Evolutionary conservation across 1,140 invertebrate species (phyloP).

Genomic region (Mactra quadrangularis): DNA sequence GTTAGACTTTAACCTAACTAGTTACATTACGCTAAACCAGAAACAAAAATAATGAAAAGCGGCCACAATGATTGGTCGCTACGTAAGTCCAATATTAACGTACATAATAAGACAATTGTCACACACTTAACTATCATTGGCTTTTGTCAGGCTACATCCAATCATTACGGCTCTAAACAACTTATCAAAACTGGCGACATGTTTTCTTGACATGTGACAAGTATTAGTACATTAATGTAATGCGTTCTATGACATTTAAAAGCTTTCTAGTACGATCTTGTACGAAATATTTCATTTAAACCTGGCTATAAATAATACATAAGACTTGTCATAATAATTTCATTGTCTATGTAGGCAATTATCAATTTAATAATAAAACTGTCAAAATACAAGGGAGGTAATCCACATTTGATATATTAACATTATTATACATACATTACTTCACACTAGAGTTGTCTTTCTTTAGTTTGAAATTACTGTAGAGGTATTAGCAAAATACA

Average conservation of each 20-base stretch:
- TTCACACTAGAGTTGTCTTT: too few species aligned
- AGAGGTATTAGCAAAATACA: too few species aligned
- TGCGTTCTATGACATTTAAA: not conserved
- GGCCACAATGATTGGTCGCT: not conserved
- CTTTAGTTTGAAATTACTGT: too few species aligned
- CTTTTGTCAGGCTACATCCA: not conserved
- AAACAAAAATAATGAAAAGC: not conserved
- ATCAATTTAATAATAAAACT: not conserved
- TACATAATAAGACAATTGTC: not conserved
- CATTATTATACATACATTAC: too few species aligned
- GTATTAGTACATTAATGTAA: slow-evolving; percentile 4
- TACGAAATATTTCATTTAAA: slow-evolving; percentile 26
- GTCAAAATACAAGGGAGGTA: slow-evolving; percentile 1
- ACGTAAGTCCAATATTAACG: not conserved
- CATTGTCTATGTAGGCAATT: slow-evolving; percentile 6
- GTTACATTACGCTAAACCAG: too few species aligned
- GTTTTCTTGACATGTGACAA: slow-evolving; percentile 30
- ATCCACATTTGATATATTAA: too few species aligned
- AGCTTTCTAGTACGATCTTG: slow-evolving; percentile 5
- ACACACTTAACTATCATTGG: not conserved
- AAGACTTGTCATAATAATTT: slow-evolving; percentile 1
- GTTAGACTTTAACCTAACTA: too few species aligned
- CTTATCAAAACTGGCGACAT: slow-evolving; percentile 31
- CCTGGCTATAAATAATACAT: slow-evolving; percentile 7
- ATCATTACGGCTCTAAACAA: slow-evolving; percentile 17